These are phyloP conservation scores for Notarius quadriscutis DNA, from an alignment of 2,113 vertebrate species.

Conservation along the genomic window DNA sequence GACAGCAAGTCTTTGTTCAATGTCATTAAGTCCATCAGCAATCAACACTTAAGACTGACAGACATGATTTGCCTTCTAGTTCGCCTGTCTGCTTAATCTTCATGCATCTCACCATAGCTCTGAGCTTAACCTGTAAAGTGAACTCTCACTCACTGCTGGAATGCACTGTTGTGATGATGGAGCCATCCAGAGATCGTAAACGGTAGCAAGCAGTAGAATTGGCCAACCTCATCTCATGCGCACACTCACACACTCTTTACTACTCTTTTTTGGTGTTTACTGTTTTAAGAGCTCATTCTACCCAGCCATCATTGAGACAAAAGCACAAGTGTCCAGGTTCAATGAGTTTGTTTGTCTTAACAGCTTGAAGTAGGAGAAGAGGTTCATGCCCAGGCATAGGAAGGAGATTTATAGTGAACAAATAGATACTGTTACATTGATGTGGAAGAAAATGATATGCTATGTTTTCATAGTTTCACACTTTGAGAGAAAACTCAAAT, in stretches of 20 bases:
- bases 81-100: slow-evolving; percentile 23
- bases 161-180: slow-evolving; percentile 24
- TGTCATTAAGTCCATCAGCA: background rate
- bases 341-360: slow-evolving; percentile 41
- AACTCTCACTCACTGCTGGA: slow-evolving; percentile 10
- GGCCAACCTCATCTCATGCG: background rate
- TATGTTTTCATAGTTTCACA: background rate
- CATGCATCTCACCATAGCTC: background rate
- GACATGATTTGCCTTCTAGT: background rate
- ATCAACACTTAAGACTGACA: slow-evolving; percentile 13
- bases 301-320: slow-evolving; percentile 17
- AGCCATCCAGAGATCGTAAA: slow-evolving; percentile 22
- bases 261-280: background rate
- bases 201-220: slow-evolving; percentile 17
- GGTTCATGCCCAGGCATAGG: background rate
- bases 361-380: background rate
- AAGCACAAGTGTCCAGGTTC: slow-evolving; percentile 21
- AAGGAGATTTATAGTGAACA: background rate
- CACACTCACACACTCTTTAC: slow-evolving; percentile 17
- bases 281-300: slow-evolving; percentile 13
- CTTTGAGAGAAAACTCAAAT: background rate
- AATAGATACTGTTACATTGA: slow-evolving; percentile 17
- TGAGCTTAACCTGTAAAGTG: slow-evolving; percentile 25
- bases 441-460: background rate
- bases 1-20: background rate